Percentiles rank a stretch among this genome's conserved stretches.
phyloP scores from a whole-genome alignment of 2,888 invertebrate genomes.

The Notodonta ziczac region DNA sequence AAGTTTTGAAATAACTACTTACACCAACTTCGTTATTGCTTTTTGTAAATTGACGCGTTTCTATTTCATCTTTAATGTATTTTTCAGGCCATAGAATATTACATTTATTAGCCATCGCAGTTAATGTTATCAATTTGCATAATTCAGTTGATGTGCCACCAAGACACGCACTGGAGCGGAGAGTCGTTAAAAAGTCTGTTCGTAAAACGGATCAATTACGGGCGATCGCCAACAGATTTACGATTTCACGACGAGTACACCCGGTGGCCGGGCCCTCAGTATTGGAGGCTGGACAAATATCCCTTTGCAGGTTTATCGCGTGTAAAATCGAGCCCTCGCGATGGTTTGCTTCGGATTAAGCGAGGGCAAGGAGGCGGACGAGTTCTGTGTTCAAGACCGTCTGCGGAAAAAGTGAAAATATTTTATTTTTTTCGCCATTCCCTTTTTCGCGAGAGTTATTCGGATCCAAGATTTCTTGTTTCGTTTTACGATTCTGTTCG shows the following conservation, averaged over 20 bases:
- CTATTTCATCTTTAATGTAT: conserved; percentile 7
- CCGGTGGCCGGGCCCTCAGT: conserved; percentile 18
- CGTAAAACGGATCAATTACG: conserved; percentile 61
- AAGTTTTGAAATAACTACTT: not conserved
- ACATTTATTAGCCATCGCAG: conserved; percentile 22
- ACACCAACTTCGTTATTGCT: not conserved
- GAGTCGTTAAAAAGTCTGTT: conserved; percentile 60
- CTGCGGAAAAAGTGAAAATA: conserved; percentile 32
- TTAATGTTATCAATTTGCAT: conserved; percentile 41
- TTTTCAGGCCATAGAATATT: conserved; percentile 12
- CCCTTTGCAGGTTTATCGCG: conserved; percentile 66
- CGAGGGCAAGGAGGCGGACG: conserved; percentile 49
- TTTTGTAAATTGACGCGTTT: not conserved
- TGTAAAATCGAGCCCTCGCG: conserved; percentile 62
- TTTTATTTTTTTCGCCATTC: conserved; percentile 32
- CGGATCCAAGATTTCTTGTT: conserved; percentile 28
- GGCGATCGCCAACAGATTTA: conserved; percentile 60
- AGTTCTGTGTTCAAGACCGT: conserved; percentile 45
- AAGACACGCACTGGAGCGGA: conserved; percentile 24
- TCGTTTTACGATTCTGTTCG: conserved; percentile 27
- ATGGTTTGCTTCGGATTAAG: conserved; percentile 63
- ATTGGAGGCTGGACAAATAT: conserved; percentile 51
- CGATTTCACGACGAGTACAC: conserved; percentile 33
- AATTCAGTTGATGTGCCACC: conserved; percentile 38
- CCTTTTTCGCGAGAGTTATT: conserved; percentile 25